Percentiles rank a stretch among this genome's conserved stretches.
Evolutionary conservation across 2,888 invertebrate genomes (phyloP).

Genomic region (Spilosoma lubricipeda): DNA sequence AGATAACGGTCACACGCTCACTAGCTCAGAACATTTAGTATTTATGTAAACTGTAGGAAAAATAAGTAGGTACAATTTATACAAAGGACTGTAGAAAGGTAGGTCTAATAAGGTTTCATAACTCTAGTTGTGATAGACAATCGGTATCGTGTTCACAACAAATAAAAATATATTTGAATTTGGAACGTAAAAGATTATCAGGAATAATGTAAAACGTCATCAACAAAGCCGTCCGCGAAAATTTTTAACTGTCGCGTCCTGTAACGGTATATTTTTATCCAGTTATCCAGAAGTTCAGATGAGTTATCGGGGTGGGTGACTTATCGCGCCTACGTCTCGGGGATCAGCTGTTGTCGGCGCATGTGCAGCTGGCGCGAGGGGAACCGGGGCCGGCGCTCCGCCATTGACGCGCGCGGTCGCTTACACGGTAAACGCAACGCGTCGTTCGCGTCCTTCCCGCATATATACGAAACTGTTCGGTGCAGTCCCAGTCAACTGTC

Average conservation of each 20-base stretch:
- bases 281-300: constrained; percentile 56
- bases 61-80: not conserved
- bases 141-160: not conserved
- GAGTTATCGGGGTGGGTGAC: constrained; percentile 59
- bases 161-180: constrained; percentile 33
- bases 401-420: constrained; percentile 68
- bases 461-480: constrained; percentile 60
- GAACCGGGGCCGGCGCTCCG: constrained; percentile 57
- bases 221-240: constrained; percentile 50
- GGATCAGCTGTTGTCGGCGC: constrained; percentile 83
- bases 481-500: too few relatives aligned
- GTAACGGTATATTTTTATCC: constrained; percentile 39
- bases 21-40: not conserved
- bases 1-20: not conserved
- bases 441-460: constrained; percentile 54
- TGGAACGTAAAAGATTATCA: constrained; percentile 32
- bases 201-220: constrained; percentile 53
- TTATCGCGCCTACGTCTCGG: constrained; percentile 61
- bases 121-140: not conserved
- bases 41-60: not conserved
- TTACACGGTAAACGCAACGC: constrained; percentile 49
- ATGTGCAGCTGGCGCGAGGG: constrained; percentile 75
- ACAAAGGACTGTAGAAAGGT: not conserved
- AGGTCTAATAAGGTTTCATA: not conserved
- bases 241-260: constrained; percentile 41